Conservation (phyloP, 2,113 vertebrate species). For the Podocnemis expansa region DNA sequence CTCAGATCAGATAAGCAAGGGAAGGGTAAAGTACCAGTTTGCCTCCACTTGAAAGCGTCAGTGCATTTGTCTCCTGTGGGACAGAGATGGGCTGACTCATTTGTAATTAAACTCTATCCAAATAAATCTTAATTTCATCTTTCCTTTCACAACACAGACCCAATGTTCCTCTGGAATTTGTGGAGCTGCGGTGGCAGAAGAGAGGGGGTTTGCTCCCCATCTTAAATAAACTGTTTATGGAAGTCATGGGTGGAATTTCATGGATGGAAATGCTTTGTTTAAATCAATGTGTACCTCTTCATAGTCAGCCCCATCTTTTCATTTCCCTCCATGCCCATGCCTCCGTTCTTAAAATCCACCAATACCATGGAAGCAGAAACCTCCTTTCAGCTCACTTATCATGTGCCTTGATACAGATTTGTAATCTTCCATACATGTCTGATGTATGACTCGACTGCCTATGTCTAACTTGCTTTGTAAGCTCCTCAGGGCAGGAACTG, state of each 20-base stretch:
- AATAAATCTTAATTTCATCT: slow-evolving; percentile 60
- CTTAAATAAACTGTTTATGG: slow-evolving; percentile 49
- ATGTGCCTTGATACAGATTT: not conserved
- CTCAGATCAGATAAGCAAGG: slow-evolving; percentile 42
- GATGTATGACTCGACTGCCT: not conserved
- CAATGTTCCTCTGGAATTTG: slow-evolving; percentile 30
- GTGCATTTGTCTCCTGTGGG: slow-evolving; percentile 22
- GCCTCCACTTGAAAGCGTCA: slow-evolving; percentile 59
- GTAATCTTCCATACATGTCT: not conserved
- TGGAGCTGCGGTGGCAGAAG: not conserved
- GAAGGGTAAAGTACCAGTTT: slow-evolving; percentile 51
- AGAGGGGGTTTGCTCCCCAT: slow-evolving; percentile 26
- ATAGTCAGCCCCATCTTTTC: not conserved
- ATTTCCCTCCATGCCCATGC: not conserved
- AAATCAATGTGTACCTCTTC: not conserved
- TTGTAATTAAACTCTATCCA: slow-evolving; percentile 32
- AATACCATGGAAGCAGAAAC: not conserved
- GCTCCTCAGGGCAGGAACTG: not conserved
- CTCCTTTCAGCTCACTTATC: not conserved
- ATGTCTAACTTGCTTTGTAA: not conserved
- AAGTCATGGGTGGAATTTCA: not conserved
- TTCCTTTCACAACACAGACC: slow-evolving; percentile 28
- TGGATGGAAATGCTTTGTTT: not conserved
- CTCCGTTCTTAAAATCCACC: not conserved
- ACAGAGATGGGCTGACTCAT: slow-evolving; percentile 12